A percentile compares a stretch with the other conserved stretches of the same genome.
These are phyloP conservation scores for Margarornis squamiger DNA, from an alignment of 2,797 vertebrate genomes.

Conservation along the genomic window DNA sequence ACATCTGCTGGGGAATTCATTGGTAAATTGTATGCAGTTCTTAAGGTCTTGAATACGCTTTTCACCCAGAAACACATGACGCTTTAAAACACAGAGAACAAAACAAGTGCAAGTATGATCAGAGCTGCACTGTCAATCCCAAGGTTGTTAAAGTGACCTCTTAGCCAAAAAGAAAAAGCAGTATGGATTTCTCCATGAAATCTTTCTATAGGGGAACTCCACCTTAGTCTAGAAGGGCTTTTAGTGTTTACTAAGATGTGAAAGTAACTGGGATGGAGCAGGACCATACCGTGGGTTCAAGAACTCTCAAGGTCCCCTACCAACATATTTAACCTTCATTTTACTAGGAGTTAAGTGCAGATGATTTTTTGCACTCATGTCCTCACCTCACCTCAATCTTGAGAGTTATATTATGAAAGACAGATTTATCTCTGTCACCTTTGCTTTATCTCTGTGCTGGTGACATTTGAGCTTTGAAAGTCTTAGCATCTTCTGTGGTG, in stretches of 20 bases:
- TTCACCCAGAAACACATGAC: neutral
- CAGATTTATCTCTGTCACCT: neutral
- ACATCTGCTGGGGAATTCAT: neutral
- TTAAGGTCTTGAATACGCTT: neutral
- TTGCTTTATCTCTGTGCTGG: neutral
- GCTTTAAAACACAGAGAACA: neutral
- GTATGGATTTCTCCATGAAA: neutral
- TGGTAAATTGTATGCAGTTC: neutral
- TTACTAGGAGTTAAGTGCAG: neutral
- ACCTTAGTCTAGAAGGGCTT: neutral
- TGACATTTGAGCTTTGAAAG: neutral
- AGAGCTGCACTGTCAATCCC: neutral
- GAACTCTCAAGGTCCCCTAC: neutral
- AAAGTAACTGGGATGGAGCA: neutral
- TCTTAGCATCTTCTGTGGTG: fast-evolving
- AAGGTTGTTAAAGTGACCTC: neutral
- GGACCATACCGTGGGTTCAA: fast-evolving
- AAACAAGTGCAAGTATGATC: neutral
- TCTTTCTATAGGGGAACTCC: neutral
- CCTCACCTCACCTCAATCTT: neutral
- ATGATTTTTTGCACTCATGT: neutral
- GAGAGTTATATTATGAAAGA: neutral
- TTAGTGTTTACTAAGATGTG: neutral
- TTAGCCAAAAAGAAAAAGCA: neutral
- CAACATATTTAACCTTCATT: neutral